Evolutionary conservation across 2,113 vertebrate species (phyloP).

Genomic region (Petrocephalus zakoni): DNA sequence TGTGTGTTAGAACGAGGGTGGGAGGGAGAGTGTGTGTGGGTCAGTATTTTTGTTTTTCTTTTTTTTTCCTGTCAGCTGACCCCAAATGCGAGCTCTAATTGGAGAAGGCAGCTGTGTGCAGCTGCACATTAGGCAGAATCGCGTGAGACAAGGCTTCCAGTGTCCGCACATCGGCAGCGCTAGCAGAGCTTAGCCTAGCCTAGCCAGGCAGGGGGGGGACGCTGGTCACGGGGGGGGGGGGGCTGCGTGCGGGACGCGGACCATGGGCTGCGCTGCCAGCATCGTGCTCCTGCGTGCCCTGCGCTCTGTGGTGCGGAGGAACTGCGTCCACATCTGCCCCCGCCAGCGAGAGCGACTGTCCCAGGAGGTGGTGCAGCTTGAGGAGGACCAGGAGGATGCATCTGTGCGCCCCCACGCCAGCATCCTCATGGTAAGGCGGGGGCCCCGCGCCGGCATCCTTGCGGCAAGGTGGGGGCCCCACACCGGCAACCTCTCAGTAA

Average conservation of each 20-base stretch:
- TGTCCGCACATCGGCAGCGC: constrained; percentile 70
- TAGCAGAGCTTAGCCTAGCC: constrained; percentile 72
- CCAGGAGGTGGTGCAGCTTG: constrained; percentile 76
- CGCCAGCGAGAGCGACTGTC: constrained; percentile 76
- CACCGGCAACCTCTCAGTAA: no score
- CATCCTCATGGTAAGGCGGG: constrained; percentile 82
- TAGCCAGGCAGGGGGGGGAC: constrained; percentile 27
- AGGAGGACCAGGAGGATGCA: constrained; percentile 76
- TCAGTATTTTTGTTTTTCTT: constrained; percentile 28
- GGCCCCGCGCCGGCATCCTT: background rate
- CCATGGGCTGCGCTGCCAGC: constrained; percentile 92
- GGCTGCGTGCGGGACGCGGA: constrained; percentile 68
- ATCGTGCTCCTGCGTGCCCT: constrained; percentile 85
- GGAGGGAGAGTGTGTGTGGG: constrained; percentile 19
- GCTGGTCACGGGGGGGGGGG: background rate
- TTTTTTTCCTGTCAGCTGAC: constrained; percentile 83
- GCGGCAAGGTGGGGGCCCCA: background rate
- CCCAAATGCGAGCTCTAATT: constrained; percentile 74
- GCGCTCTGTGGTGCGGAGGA: constrained; percentile 84
- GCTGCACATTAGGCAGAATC: constrained; percentile 81
- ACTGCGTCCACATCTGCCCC: constrained; percentile 86
- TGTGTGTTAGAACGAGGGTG: background rate
- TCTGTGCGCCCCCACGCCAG: constrained; percentile 79
- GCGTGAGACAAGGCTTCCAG: constrained; percentile 79
- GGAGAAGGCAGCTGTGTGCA: constrained; percentile 75